phyloP scores from a whole-genome alignment of 2,113 vertebrate genomes.

The Corythoichthys haematopterus region DNA sequence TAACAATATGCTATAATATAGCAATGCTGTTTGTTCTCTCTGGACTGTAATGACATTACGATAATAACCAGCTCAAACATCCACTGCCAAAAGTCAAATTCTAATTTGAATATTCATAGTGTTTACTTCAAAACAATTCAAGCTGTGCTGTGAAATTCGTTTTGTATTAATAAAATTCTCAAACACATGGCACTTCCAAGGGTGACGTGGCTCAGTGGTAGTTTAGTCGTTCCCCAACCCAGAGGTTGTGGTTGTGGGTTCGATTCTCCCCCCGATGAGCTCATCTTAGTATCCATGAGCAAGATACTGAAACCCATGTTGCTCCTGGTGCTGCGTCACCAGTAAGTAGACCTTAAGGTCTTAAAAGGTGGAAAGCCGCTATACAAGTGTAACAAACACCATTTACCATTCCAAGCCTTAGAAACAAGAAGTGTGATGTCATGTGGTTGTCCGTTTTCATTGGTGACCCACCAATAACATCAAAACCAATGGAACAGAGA shows the following conservation, averaged over 20 bases:
- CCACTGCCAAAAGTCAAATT: slow-evolving; percentile 19
- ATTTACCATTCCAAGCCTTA: slow-evolving; percentile 1
- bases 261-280: no score
- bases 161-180: slow-evolving; percentile 31
- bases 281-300: no score
- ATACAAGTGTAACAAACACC: no score
- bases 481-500: slow-evolving; percentile 48
- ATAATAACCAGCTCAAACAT: background rate
- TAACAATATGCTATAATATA: background rate
- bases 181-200: background rate
- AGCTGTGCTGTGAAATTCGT: slow-evolving; percentile 28
- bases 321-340: no score
- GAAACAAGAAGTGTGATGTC: slow-evolving; percentile 27
- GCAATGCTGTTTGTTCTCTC: background rate
- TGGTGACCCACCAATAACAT: slow-evolving; percentile 48
- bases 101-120: slow-evolving; percentile 22
- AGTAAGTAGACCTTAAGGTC: no score
- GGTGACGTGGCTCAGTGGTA: no score
- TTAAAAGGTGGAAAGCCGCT: no score
- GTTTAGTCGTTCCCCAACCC: no score
- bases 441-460: slow-evolving; percentile 28
- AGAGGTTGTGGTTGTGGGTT: no score
- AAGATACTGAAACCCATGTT: no score
- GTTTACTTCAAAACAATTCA: slow-evolving; percentile 26
- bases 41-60: background rate